Base-by-base conservation (phyloP, 2,113 vertebrate species). In the Nerophis ophidion region DNA sequence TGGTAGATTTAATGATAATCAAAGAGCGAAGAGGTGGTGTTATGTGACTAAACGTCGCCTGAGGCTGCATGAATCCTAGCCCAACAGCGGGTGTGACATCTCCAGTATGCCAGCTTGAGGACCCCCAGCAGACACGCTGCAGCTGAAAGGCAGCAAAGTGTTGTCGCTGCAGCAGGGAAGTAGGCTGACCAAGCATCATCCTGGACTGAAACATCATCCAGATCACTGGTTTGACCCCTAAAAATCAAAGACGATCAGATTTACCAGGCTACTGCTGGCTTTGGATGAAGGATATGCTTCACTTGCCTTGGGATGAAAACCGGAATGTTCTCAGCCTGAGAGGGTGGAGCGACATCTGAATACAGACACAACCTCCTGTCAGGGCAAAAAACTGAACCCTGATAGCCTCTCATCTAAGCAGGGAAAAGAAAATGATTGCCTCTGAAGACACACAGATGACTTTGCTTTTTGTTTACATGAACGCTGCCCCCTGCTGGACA, bases 301-400 rank as follows among this genome's bases (percentile, higher is more conserved):
- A 70, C 82, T 68, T 38, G 56, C 88, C 84, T 76, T 56, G 45
- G 72, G 55, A 48, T 52, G 40, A 55, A 48, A 71, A 73, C 58
- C 57, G 65, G 57, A 71, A 55, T 15, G 54, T 16, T 54, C 35
- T 49, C 33, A 19, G 55, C 33, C 14, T 69, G 60, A 40, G 65
- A 47, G 8, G 70, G 75, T 66, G 75, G 70, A 44, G 69, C 12
- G 2, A 73, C 15, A 19, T 81, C 73, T 53, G 55, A 16, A 33
- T 74, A 60, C 47, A 77, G 71, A 77, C 93, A 93, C 4, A 93
- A 75, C 48, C 79, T 81, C 40, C 76, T 77, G 65, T 84, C 70
- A 35, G 91, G 89, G 61, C 93, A 93, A 66, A 81, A 83, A 60
- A 93, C 75, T 3, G 61, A 65, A 34, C 92, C 91, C 0, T 46